Evolutionary conservation across 2,113 vertebrate genomes (phyloP).

Genomic region (Oxyura jamaicensis): DNA sequence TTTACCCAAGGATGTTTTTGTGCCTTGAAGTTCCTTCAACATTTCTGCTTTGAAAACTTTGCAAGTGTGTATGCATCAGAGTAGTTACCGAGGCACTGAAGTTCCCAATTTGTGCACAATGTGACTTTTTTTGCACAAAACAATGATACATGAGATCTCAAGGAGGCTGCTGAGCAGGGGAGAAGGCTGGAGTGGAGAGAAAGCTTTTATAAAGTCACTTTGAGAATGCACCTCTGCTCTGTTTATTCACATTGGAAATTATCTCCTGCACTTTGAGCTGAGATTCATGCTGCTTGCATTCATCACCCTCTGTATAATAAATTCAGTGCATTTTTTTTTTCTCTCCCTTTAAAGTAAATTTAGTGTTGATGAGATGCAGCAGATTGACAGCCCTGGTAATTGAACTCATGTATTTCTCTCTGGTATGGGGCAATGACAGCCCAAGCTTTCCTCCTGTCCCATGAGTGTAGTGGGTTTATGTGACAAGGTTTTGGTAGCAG

Average conservation of each 20-base stretch:
- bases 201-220: conserved; percentile 74
- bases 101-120: conserved; percentile 81
- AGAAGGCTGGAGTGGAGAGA: conserved; percentile 33
- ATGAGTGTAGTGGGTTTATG: too few species aligned
- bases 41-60: conserved; percentile 77
- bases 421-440: not conserved
- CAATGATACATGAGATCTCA: conserved; percentile 77
- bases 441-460: not conserved
- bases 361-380: not conserved
- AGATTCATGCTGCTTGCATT: not conserved
- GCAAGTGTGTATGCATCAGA: conserved; percentile 76
- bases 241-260: conserved; percentile 30
- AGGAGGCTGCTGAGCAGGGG: conserved; percentile 53
- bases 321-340: not conserved
- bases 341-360: not conserved
- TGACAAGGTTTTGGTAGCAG: too few species aligned
- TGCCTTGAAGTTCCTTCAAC: conserved; percentile 83
- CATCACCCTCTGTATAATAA: not conserved
- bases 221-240: conserved; percentile 37
- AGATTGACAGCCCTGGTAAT: not conserved
- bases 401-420: not conserved
- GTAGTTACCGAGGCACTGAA: conserved; percentile 61
- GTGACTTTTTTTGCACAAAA: conserved; percentile 79
- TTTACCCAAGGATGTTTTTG: conserved; percentile 86
- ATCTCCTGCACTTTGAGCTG: not conserved